Percentiles rank a stretch among this genome's conserved stretches.
Conservation (phyloP, 2,888 invertebrate species). For the Napeogenes sylphis region DNA sequence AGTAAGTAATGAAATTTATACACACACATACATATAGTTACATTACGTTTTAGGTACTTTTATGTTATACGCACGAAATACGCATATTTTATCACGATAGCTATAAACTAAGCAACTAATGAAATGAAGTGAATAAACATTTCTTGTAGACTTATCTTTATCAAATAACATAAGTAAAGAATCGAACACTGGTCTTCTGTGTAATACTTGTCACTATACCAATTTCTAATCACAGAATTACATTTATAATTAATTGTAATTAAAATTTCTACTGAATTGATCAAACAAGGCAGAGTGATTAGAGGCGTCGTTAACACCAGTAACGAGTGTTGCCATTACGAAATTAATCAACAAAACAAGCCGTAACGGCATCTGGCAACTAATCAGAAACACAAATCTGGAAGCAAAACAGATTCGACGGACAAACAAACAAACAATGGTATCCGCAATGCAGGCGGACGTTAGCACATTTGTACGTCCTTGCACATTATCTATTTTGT, state of each 20-base stretch:
- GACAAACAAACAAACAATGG: conserved; percentile 31
- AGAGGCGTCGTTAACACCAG: background rate
- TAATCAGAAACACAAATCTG: conserved; percentile 28
- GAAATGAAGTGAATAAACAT: too few relatives aligned
- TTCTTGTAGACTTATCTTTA: too few relatives aligned
- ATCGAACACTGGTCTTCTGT: too few relatives aligned
- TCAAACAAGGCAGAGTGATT: background rate
- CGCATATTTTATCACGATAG: too few relatives aligned
- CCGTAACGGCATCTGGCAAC: conserved; percentile 24
- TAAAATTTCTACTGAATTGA: too few relatives aligned
- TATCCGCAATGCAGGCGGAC: conserved; percentile 27
- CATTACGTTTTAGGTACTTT: too few relatives aligned
- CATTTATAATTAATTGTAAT: too few relatives aligned
- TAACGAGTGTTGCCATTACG: conserved; percentile 20
- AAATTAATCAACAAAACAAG: conserved; percentile 30
- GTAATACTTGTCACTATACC: too few relatives aligned
- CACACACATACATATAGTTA: background rate
- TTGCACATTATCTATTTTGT: conserved; percentile 25
- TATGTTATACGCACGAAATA: too few relatives aligned
- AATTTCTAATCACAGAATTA: too few relatives aligned
- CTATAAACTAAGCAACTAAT: too few relatives aligned
- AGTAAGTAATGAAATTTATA: background rate
- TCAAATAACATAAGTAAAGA: too few relatives aligned
- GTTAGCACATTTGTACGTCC: conserved; percentile 26
- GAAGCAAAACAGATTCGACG: conserved; percentile 23